These are phyloP conservation scores for Phenganax marumi DNA, from an alignment of 92 coral and sea anemone genomes.

Conservation along the genomic window DNA sequence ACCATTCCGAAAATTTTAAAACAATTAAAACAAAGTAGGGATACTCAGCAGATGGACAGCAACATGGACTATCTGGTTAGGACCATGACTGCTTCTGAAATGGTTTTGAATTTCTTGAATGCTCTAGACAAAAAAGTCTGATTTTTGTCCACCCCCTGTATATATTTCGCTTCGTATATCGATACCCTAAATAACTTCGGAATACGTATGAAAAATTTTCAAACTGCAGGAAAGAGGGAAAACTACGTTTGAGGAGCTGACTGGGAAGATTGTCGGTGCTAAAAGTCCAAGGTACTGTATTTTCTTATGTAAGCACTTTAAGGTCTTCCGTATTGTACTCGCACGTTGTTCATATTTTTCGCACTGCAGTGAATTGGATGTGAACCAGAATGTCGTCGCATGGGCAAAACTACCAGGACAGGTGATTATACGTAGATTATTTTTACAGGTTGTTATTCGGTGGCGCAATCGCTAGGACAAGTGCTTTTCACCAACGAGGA, in stretches of 20 bases:
- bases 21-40: too few species aligned
- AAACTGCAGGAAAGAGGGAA: conserved; percentile 78
- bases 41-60: too few species aligned
- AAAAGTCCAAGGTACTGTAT: conserved; percentile 23
- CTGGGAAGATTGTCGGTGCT: conserved; percentile 43
- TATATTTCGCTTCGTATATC: too few species aligned
- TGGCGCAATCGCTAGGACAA: background rate
- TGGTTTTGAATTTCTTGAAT: too few species aligned
- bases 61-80: too few species aligned
- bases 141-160: too few species aligned
- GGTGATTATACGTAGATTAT: conserved; percentile 52
- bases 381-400: conserved; percentile 58
- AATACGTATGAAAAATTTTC: background rate
- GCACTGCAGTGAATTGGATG: conserved; percentile 64
- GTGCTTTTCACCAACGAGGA: too few species aligned
- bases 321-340: background rate
- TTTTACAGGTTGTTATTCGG: background rate
- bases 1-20: too few species aligned
- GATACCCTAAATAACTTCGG: too few species aligned
- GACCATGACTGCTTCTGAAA: too few species aligned
- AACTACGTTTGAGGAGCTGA: conserved; percentile 82
- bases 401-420: conserved; percentile 96
- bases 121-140: too few species aligned
- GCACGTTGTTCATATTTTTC: background rate
- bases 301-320: background rate